Conservation (phyloP, 2,888 invertebrate species). For the Sarcophaga rosellei region DNA sequence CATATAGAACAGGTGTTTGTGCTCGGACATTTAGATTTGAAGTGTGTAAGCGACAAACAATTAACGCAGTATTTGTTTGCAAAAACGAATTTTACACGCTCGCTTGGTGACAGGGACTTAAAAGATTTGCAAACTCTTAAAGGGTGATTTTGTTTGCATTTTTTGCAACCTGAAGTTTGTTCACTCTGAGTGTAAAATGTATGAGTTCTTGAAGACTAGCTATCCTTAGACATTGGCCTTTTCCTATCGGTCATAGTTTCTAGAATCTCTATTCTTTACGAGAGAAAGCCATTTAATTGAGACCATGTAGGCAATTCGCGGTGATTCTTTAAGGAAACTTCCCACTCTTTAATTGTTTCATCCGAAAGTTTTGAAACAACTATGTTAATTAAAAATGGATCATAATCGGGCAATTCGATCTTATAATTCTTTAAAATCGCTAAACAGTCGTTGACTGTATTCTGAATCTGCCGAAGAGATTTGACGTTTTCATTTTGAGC, state of each 20-base stretch:
- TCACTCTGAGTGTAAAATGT: not conserved
- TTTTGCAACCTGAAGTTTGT: no score
- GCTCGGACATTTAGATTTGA: no score
- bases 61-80: conserved; percentile 9
- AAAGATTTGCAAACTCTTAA: conserved; percentile 12
- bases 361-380: not conserved
- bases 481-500: no score
- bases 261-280: conserved; percentile 36
- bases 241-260: conserved; percentile 9
- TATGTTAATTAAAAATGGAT: no score
- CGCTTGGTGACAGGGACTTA: not conserved
- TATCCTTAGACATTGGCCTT: conserved; percentile 1
- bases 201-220: not conserved
- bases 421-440: no score
- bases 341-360: not conserved
- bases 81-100: conserved; percentile 19
- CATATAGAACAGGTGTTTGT: no score
- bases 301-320: no score
- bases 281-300: not conserved
- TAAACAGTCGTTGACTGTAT: no score
- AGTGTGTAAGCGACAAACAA: no score
- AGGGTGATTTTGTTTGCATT: conserved; percentile 3
- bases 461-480: no score
- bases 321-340: no score
- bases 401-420: no score